Conservation (phyloP, 2,113 vertebrate genomes). For the Gambusia affinis region DNA sequence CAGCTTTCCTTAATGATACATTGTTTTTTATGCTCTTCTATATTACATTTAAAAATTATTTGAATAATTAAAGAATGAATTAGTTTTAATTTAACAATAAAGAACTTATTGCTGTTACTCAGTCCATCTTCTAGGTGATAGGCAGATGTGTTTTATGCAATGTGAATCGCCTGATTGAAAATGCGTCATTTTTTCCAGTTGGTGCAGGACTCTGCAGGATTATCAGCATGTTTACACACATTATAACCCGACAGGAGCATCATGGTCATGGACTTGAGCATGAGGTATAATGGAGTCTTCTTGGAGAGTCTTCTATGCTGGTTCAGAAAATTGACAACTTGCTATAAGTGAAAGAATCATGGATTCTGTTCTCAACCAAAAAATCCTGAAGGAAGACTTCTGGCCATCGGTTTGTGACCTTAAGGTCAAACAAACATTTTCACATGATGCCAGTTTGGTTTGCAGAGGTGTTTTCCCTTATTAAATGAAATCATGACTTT, state of each 20-base stretch:
- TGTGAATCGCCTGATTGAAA: conserved; percentile 20
- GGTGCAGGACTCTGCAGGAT: not conserved
- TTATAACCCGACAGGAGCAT: conserved; percentile 1
- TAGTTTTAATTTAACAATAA: not conserved
- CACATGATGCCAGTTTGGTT: too few species aligned
- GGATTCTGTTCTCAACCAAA: too few species aligned
- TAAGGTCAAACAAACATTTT: too few species aligned
- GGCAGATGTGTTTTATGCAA: not conserved
- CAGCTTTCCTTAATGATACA: not conserved
- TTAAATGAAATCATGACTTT: too few species aligned
- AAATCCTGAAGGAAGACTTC: too few species aligned
- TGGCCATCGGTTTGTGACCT: too few species aligned
- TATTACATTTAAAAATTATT: not conserved
- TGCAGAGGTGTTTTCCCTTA: too few species aligned
- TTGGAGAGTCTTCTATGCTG: too few species aligned
- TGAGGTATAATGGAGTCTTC: too few species aligned
- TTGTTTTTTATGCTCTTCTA: not conserved
- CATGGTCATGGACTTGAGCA: too few species aligned
- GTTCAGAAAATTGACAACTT: too few species aligned
- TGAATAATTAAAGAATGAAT: not conserved
- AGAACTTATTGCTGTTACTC: not conserved
- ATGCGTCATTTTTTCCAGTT: conserved; percentile 15
- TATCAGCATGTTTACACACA: not conserved
- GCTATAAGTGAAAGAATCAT: too few species aligned
- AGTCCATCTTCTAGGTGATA: not conserved